These are phyloP conservation scores for Pangasianodon hypophthalmus DNA, from an alignment of 2,113 vertebrate species.

Conservation along the genomic window DNA sequence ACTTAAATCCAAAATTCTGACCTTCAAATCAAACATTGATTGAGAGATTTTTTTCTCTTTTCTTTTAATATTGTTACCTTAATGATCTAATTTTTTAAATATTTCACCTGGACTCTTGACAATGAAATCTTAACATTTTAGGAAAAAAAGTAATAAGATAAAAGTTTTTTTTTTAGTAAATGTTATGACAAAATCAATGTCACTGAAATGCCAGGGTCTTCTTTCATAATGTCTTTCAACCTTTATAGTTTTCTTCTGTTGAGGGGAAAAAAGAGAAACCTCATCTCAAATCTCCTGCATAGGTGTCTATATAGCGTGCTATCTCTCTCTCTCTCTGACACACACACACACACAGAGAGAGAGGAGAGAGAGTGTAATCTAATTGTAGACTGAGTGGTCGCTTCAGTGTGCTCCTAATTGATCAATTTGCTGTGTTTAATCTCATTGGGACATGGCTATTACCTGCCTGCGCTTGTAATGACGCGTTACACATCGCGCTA, in stretches of 20 bases:
- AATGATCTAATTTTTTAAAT: too few relatives aligned
- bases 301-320: not conserved
- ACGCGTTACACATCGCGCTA: not conserved
- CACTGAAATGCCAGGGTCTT: not conserved
- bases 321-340: not conserved
- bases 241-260: not conserved
- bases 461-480: not conserved
- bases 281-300: not conserved
- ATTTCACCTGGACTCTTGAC: too few relatives aligned
- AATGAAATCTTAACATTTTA: too few relatives aligned
- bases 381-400: conserved; percentile 4
- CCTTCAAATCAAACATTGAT: not conserved
- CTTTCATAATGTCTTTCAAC: not conserved
- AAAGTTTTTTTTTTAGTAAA: too few relatives aligned
- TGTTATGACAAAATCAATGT: not conserved
- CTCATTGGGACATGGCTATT: not conserved
- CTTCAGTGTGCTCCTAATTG: conserved; percentile 10
- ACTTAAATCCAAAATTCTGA: not conserved
- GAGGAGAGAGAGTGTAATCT: not conserved
- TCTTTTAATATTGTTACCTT: not conserved
- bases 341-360: not conserved
- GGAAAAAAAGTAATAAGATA: not conserved
- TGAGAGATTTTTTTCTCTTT: not conserved
- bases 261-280: not conserved
- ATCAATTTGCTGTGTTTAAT: conserved; percentile 24